Evolutionary conservation across 92 coral and sea anemone genomes (phyloP), one percentile per base, ranked within the genome.

Genomic region (Epizoanthus scotinus): DNA sequence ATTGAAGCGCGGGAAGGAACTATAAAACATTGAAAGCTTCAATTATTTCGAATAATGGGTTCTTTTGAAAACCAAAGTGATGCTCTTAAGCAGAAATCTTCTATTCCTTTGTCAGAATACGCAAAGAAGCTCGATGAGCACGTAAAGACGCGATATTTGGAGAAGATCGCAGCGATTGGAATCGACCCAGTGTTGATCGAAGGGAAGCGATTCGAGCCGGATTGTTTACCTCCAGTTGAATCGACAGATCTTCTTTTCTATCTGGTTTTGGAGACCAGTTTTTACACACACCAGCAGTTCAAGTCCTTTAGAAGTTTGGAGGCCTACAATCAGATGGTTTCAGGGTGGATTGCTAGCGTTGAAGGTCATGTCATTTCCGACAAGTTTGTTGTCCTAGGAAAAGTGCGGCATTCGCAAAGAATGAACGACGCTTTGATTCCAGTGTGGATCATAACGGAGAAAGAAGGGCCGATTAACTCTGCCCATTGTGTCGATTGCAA

Each of bases 201-300:
- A 31, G 64, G 50, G 20, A 79, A 72, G 24, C 78, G 77, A 15
- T 38, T 84, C 34, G 74, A 75, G 38, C 42, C 88, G 57, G 84
- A 78, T 19, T 84, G 88, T 67, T 55, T 84, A 44, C 85, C 88
- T 21, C 85, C 78, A 42, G 78, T 78, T 38, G 78, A 84, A 78
- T 84, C 88, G 36, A 57, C 64, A 47, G 88, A 84, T 78, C 13
- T 84, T 31, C 29, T 84, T 6, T 84, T 67, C 24, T 84, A 63
- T 63, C 88, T 84, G 25, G 88, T 84, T 49, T 56, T 84, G 59
- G 88, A 77, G 59, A 84, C 88, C 27, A 84, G 85, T 58, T 84
- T 63, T 84, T 84, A 84, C 77, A 84, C 88, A 5, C 72, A 64
- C 7, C 5, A 80, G 52, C 84, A 80, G 77, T 80, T 80, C 50